phyloP scores from a whole-genome alignment of 1,140 invertebrate species.

The Drosophila tropicalis region DNA sequence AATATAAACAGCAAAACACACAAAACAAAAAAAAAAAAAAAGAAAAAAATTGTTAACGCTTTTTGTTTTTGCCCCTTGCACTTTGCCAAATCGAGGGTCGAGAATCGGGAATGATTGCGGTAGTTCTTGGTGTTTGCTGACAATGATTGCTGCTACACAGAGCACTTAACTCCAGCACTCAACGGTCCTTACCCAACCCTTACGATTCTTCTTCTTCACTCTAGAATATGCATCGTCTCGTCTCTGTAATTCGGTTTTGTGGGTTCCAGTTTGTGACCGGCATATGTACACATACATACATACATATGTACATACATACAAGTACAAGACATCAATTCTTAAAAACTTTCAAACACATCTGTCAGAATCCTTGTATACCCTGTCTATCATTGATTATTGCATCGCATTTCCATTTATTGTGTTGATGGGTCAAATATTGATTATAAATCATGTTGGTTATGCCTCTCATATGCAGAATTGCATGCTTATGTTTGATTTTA shows the following conservation, averaged over 20 bases:
- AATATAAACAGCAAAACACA: slow-evolving; percentile 17
- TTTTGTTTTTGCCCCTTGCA: slow-evolving; percentile 57
- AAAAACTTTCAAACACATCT: slow-evolving; percentile 33
- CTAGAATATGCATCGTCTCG: slow-evolving; percentile 38
- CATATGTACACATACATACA: slow-evolving; percentile 18
- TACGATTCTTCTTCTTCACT: background rate
- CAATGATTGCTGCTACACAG: slow-evolving; percentile 77
- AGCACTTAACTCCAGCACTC: slow-evolving; percentile 61
- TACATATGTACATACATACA: no score
- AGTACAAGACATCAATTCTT: slow-evolving; percentile 63
- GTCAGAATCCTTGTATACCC: slow-evolving; percentile 62
- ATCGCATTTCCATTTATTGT: slow-evolving; percentile 51
- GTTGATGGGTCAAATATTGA: slow-evolving; percentile 59
- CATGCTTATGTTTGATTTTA: slow-evolving; percentile 55
- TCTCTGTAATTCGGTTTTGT: slow-evolving; percentile 27
- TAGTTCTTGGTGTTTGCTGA: slow-evolving; percentile 61
- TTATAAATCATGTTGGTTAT: slow-evolving; percentile 60
- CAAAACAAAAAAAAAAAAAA: no score
- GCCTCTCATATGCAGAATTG: slow-evolving; percentile 48
- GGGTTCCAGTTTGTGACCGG: slow-evolving; percentile 39
- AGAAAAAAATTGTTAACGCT: slow-evolving; percentile 23
- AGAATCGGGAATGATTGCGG: slow-evolving; percentile 48
- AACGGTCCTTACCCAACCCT: background rate
- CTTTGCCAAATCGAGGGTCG: slow-evolving; percentile 53
- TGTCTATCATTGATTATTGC: slow-evolving; percentile 67